Base-by-base conservation (phyloP, 2,797 vertebrate genomes). In the Platalea minor region DNA sequence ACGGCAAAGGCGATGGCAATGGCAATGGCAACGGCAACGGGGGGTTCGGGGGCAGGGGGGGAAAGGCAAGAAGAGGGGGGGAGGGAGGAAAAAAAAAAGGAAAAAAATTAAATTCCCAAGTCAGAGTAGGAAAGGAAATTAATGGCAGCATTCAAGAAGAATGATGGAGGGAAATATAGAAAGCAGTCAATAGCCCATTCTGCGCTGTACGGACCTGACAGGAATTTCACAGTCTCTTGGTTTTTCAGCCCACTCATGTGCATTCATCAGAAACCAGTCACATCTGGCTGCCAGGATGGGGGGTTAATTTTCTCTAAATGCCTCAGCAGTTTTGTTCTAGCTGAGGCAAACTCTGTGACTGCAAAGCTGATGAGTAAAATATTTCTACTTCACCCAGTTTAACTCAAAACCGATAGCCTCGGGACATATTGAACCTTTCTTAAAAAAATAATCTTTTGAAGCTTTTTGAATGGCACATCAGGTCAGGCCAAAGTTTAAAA, bases 281-380 rank as follows among this genome's bases (percentile, higher is more conserved):
- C 99, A 99, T 99, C 99, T 99, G 99, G 99, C 99, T 99, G 99
- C 99, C 99, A 99, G 99, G 99, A 99, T 99, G 99, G 99, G 99
- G 99, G 99, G 99, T 99, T 99, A 99, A 99, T 99, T 99, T 99
- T 99, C 99, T 99, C 99, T 99, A 99, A 99, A 99, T 99, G 99
- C 99, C 99, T 99, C 99, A 99, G 99, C 98, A 99, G 99, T 99
- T 99, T 99, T 99, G 99, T 99, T 99, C 99, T 99, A 99, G 99
- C 99, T 98, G 99, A 99, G 99, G 99, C 99, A 99, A 99, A 99
- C 99, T 99, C 99, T 99, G 99, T 99, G 99, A 99, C 99, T 99
- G 99, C 99, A 99, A 99, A 99, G 99, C 99, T 99, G 99, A 99
- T 99, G 99, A 99, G 99, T 99, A 99, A 99, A 99, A 99, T 99